Evolutionary conservation across 1,140 invertebrate genomes (phyloP).

Genomic region (Caerostris extrusa): DNA sequence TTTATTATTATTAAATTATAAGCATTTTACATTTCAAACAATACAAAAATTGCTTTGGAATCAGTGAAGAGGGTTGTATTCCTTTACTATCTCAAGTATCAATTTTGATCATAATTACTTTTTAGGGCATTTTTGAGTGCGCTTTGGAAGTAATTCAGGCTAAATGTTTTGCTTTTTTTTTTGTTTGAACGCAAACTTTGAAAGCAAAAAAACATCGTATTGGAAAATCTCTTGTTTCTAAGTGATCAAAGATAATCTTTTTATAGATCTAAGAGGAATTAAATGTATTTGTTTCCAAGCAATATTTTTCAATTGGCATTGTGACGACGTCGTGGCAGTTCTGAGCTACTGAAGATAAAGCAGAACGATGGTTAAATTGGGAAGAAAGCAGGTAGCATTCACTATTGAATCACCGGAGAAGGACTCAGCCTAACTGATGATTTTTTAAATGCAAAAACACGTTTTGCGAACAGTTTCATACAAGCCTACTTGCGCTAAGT

Average conservation of each 20-base stretch:
- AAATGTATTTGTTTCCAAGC: slow-evolving; percentile 33
- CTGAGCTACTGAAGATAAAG: not conserved
- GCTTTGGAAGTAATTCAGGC: not conserved
- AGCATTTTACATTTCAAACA: no score
- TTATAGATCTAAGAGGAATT: not conserved
- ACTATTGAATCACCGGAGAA: not conserved
- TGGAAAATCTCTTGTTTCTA: not conserved
- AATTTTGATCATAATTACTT: not conserved
- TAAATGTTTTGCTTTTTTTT: not conserved
- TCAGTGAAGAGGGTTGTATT: not conserved
- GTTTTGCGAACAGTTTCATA: not conserved
- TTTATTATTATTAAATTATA: no score
- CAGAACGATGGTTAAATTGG: not conserved
- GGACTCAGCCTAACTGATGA: not conserved
- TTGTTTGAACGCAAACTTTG: not conserved
- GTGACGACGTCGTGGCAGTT: not conserved
- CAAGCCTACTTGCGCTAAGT: not conserved
- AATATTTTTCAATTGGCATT: slow-evolving; percentile 32
- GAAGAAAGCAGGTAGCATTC: not conserved
- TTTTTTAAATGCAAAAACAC: slow-evolving; percentile 8
- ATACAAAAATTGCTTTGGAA: no score
- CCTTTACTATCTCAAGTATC: not conserved
- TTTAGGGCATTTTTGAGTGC: not conserved
- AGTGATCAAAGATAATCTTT: not conserved
- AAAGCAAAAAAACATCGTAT: not conserved